phyloP scores from a whole-genome alignment of 2,888 invertebrate genomes.

The Diarsia brunnea region DNA sequence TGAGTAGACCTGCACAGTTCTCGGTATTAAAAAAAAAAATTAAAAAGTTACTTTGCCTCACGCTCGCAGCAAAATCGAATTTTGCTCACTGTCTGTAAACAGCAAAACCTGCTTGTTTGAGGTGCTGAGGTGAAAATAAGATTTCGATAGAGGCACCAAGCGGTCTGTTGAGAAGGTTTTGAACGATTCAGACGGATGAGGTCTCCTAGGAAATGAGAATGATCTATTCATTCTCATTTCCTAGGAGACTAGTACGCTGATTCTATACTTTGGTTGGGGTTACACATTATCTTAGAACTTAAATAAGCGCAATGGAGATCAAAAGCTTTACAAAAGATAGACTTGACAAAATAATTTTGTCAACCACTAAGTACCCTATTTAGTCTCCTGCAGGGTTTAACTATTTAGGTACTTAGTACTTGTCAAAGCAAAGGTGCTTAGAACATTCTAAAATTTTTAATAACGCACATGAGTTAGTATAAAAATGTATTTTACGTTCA shows the following conservation, averaged over 20 bases:
- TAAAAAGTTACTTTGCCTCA: no score
- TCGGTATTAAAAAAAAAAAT: no score
- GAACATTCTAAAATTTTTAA: slow-evolving; percentile 1
- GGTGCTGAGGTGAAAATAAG: no score
- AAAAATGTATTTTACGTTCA: slow-evolving; percentile 3
- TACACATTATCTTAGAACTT: background rate
- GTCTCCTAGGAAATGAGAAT: background rate
- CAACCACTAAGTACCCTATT: background rate
- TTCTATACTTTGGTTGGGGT: no score
- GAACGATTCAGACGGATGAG: background rate
- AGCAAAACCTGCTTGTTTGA: no score
- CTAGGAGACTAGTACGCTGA: no score
- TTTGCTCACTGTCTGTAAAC: no score
- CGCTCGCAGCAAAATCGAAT: no score
- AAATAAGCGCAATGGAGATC: background rate
- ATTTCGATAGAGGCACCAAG: background rate
- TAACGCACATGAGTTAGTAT: background rate
- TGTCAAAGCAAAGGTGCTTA: background rate
- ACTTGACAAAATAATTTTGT: background rate
- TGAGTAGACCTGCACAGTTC: no score
- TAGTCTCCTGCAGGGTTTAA: background rate
- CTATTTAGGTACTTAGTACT: no score
- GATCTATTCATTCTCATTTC: no score
- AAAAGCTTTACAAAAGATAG: background rate
- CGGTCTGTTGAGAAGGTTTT: background rate